phyloP scores from a whole-genome alignment of 2,797 vertebrate species.

The Acanthurus leucopareius region DNA sequence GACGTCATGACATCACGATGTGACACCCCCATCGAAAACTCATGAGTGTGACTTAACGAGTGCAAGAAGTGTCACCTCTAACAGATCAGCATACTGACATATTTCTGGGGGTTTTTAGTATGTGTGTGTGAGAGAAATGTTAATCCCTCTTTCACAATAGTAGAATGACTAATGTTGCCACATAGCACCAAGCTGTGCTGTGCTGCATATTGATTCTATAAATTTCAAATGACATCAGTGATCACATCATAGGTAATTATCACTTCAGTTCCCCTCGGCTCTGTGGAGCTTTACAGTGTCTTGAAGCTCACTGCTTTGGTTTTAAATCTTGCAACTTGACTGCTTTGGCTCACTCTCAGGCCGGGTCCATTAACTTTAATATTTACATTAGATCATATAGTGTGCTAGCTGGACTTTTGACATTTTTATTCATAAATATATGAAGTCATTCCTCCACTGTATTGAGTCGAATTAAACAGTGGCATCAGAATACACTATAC shows the following conservation, averaged over 20 bases:
- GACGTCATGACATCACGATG: slow-evolving; percentile 22
- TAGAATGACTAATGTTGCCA: slow-evolving; percentile 28
- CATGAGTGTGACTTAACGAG: slow-evolving; percentile 39
- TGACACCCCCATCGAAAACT: slow-evolving; percentile 31
- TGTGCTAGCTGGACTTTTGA: too few species aligned
- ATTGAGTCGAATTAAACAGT: too few species aligned
- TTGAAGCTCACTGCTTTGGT: slow-evolving; percentile 1
- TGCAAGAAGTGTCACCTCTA: slow-evolving; percentile 28
- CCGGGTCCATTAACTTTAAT: too few species aligned
- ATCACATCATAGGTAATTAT: background rate
- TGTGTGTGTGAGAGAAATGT: slow-evolving; percentile 22
- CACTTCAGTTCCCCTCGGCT: background rate
- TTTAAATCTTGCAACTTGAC: background rate
- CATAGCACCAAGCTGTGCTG: slow-evolving; percentile 12
- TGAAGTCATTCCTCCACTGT: too few species aligned
- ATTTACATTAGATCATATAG: too few species aligned
- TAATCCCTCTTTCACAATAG: slow-evolving; percentile 25
- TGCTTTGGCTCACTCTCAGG: too few species aligned
- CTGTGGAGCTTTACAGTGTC: background rate
- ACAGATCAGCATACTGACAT: slow-evolving; percentile 43
- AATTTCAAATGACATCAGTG: slow-evolving; percentile 8
- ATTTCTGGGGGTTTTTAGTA: slow-evolving; percentile 20
- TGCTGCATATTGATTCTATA: background rate
- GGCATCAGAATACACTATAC: too few species aligned
- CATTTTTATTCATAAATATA: too few species aligned